Conservation (phyloP, 2,797 vertebrate species). For the Channa striata region DNA sequence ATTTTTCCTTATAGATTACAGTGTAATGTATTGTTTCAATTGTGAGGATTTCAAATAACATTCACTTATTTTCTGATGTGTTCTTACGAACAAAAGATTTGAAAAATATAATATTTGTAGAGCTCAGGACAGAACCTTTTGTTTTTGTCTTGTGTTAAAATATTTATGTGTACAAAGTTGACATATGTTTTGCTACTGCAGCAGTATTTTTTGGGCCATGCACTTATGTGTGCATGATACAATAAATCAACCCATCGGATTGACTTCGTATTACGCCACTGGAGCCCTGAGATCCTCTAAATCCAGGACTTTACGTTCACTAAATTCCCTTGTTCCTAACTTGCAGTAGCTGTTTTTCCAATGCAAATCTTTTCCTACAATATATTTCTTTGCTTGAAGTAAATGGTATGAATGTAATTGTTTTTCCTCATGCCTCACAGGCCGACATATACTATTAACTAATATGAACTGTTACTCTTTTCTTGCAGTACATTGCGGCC, state of each 20-base stretch:
- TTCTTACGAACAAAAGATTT: neutral
- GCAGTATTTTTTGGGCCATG: neutral
- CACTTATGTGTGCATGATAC: neutral
- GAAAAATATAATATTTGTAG: neutral
- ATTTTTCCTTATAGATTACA: neutral
- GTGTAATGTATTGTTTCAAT: neutral
- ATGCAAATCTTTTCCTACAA: no score
- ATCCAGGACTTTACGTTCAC: neutral
- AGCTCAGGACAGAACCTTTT: neutral
- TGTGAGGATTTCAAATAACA: neutral
- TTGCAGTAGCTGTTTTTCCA: neutral
- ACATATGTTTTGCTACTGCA: neutral
- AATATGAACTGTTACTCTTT: neutral
- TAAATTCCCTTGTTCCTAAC: neutral
- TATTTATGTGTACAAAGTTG: neutral
- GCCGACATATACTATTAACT: neutral
- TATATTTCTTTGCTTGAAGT: no score
- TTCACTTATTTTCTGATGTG: neutral
- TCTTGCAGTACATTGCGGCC: slow-evolving; percentile 94
- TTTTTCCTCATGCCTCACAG: neutral
- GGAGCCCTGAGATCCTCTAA: neutral
- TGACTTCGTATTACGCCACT: neutral
- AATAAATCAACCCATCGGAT: neutral
- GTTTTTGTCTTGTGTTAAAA: neutral
- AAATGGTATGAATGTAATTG: no score